phyloP scores from a whole-genome alignment of 2,113 vertebrate species.

The Cephalopterus ornatus region DNA sequence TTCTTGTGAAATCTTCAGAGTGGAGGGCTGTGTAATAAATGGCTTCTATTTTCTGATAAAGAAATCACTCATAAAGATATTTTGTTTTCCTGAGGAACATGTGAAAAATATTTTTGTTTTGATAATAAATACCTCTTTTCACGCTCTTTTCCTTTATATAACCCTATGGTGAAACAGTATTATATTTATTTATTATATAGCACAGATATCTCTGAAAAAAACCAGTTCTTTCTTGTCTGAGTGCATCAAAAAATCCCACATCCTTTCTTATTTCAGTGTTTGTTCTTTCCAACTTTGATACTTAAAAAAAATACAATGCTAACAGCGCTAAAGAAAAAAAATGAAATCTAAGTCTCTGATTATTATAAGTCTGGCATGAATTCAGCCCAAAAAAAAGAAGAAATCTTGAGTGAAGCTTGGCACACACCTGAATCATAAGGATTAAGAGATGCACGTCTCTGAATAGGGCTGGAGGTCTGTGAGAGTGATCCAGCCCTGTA shows the following conservation, averaged over 20 bases:
- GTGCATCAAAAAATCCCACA: not conserved
- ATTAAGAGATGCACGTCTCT: not conserved
- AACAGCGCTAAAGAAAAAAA: not conserved
- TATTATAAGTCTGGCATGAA: not conserved
- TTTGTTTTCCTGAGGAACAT: not conserved
- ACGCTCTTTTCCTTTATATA: not conserved
- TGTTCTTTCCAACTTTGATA: not conserved
- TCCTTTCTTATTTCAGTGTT: not conserved
- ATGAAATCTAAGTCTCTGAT: not conserved
- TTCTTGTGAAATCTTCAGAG: not conserved
- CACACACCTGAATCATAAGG: not conserved
- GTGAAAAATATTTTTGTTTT: not conserved
- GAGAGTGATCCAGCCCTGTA: not conserved
- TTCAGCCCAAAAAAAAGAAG: not conserved
- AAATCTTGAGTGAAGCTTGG: not conserved
- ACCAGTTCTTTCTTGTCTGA: not conserved
- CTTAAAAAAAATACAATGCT: not conserved
- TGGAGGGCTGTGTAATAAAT: not conserved
- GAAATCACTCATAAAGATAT: not conserved
- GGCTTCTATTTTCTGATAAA: not conserved
- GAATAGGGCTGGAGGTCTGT: not conserved
- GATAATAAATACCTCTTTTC: not conserved
- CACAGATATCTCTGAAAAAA: not conserved
- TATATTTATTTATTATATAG: not conserved
- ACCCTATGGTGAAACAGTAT: not conserved